Conservation (phyloP, 2,113 vertebrate genomes). For the Colinus virginianus region DNA sequence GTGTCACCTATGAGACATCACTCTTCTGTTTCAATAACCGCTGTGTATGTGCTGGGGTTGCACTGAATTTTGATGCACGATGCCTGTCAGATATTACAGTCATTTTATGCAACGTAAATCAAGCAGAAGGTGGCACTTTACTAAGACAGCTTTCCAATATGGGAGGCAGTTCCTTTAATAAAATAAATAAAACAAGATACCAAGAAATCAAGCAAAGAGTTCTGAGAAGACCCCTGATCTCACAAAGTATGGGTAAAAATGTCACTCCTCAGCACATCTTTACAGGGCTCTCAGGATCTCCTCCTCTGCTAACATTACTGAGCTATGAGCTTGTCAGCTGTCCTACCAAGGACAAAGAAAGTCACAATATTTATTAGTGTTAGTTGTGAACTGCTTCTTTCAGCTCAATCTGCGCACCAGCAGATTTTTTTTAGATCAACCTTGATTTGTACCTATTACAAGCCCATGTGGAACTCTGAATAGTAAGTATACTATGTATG, state of each 20-base stretch:
- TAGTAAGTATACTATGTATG: constrained; percentile 5
- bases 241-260: neutral
- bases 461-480: constrained; percentile 2
- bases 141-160: constrained; percentile 6
- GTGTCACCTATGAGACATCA: neutral
- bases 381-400: neutral
- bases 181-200: constrained; percentile 21
- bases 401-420: neutral
- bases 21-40: constrained; percentile 7
- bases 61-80: constrained; percentile 33
- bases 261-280: neutral
- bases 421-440: constrained; percentile 20
- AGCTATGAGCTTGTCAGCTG: neutral
- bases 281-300: neutral
- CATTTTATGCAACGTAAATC: constrained; percentile 26
- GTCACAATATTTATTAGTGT: neutral
- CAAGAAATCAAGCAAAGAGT: neutral
- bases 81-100: constrained; percentile 50
- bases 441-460: constrained; percentile 14
- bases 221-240: neutral
- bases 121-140: constrained; percentile 37
- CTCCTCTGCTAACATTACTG: neutral
- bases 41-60: constrained; percentile 12
- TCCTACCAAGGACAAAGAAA: constrained; percentile 13
- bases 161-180: constrained; percentile 46